These are phyloP conservation scores for Bucco capensis DNA, from an alignment of 2,113 vertebrate species.

Conservation along the genomic window DNA sequence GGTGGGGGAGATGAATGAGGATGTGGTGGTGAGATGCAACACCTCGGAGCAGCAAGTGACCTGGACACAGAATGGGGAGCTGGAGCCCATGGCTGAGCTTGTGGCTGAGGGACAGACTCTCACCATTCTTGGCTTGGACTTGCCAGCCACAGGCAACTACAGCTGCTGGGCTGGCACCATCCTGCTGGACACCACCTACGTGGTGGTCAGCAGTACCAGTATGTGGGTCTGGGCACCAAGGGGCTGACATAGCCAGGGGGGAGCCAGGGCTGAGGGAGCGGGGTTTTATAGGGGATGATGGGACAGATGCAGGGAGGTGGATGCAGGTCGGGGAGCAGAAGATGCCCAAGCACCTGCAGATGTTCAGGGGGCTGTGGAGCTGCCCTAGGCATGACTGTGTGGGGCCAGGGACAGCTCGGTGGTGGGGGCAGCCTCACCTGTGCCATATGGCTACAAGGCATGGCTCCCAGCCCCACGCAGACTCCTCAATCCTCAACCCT, in stretches of 20 bases:
- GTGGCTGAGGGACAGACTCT: background rate
- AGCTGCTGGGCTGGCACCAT: background rate
- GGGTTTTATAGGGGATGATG: no score
- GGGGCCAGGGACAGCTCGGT: fast-evolving
- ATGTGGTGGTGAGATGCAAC: conserved; percentile 7
- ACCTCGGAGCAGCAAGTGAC: background rate
- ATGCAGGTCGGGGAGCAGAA: background rate
- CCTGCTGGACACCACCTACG: conserved; percentile 12
- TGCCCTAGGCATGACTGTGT: fast-evolving
- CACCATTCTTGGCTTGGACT: conserved; percentile 19
- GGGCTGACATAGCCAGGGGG: fast-evolving
- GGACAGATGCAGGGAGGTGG: background rate
- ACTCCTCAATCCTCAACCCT: fast-evolving
- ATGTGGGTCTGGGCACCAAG: background rate
- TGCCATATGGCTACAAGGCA: fast-evolving
- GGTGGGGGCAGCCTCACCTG: fast-evolving
- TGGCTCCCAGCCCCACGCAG: fast-evolving
- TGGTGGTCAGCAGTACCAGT: background rate
- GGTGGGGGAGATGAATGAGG: background rate
- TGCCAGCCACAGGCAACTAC: conserved; percentile 31
- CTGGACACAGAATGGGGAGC: background rate
- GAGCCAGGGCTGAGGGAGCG: background rate
- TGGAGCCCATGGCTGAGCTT: background rate
- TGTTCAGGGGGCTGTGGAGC: fast-evolving
- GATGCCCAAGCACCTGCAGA: fast-evolving